Evolutionary conservation across 2,888 invertebrate species (phyloP).

Genomic region (Chrysotoxum bicinctum): DNA sequence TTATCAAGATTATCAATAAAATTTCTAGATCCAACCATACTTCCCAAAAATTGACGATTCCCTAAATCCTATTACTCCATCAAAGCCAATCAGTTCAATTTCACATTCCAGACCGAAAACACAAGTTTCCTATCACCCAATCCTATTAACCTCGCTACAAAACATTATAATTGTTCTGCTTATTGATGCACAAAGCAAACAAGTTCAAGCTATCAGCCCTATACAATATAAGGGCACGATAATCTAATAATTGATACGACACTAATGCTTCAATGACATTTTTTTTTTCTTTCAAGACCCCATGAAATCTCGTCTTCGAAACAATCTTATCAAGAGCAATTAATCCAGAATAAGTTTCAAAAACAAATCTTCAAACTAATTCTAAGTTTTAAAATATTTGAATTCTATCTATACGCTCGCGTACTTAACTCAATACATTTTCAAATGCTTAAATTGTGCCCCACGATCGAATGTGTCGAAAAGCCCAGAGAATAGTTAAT

Average conservation of each 20-base stretch:
- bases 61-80: background rate
- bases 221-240: background rate
- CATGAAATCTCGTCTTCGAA: constrained; percentile 13
- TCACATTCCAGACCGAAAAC: background rate
- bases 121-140: background rate
- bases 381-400: background rate
- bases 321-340: constrained; percentile 55
- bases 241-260: constrained; percentile 26
- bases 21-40: background rate
- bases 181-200: background rate
- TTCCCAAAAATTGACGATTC: background rate
- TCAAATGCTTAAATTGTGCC: constrained; percentile 29
- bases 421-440: constrained; percentile 43
- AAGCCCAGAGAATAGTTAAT: constrained; percentile 29
- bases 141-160: background rate
- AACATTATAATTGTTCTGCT: background rate
- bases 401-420: constrained; percentile 1
- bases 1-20: background rate
- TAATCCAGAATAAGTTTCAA: constrained; percentile 44
- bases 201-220: constrained; percentile 10
- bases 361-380: constrained; percentile 59
- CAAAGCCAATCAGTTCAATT: background rate
- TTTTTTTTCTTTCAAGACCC: constrained; percentile 19
- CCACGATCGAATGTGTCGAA: constrained; percentile 4
- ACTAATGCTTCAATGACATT: constrained; percentile 41